phyloP scores from a whole-genome alignment of 2,113 vertebrate species.

The Glaucidium brasilianum region DNA sequence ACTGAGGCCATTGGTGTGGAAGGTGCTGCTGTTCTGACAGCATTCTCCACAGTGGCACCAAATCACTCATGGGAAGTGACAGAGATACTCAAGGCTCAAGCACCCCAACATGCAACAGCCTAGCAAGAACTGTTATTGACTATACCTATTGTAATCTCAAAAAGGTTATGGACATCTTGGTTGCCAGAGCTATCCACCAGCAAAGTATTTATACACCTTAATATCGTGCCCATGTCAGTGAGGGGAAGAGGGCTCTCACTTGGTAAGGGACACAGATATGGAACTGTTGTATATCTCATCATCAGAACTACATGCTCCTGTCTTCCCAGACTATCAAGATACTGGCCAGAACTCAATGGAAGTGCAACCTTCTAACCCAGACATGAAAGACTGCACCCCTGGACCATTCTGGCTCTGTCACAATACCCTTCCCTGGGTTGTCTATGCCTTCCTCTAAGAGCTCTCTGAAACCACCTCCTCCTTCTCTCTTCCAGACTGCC shows the following conservation, averaged over 20 bases:
- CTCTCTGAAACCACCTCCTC: neutral
- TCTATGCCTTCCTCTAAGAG: neutral
- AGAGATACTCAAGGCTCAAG: neutral
- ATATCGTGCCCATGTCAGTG: no score
- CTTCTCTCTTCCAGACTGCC: neutral
- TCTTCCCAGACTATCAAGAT: neutral
- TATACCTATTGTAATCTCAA: neutral
- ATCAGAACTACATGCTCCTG: neutral
- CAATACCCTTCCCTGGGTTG: neutral
- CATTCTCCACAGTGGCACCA: neutral
- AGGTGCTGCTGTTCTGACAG: accelerated
- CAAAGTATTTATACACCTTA: neutral
- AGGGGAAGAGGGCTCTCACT: neutral
- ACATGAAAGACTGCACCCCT: neutral
- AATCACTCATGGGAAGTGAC: neutral
- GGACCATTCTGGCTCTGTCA: neutral
- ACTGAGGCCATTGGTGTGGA: neutral
- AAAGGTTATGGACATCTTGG: neutral
- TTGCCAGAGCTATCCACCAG: neutral
- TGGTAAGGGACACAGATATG: neutral
- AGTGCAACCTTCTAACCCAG: neutral
- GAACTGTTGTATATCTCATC: neutral
- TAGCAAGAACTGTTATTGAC: neutral
- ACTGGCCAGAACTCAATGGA: neutral
- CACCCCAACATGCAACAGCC: neutral